Percentiles rank a stretch among this genome's conserved stretches.
Conservation (phyloP, 1,140 invertebrate genomes). For the Bombus pyrosoma region DNA sequence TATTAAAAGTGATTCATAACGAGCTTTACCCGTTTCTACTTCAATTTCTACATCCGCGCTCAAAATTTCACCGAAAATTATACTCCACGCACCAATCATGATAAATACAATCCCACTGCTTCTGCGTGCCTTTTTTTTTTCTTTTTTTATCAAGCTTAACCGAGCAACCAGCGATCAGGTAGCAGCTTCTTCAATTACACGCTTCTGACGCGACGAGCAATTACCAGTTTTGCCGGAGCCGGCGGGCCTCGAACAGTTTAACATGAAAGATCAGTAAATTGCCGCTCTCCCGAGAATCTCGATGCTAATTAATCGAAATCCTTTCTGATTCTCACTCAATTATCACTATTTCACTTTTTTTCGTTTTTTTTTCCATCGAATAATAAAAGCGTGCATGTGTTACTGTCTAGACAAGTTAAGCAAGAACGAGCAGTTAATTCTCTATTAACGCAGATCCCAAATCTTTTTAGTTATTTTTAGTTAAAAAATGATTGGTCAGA, state of each 20-base stretch:
- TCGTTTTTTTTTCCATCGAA: neutral
- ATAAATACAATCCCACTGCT: neutral
- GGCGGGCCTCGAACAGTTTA: conserved; percentile 9
- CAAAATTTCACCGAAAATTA: conserved; percentile 7
- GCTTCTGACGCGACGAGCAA: conserved; percentile 26
- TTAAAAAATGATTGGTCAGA: neutral
- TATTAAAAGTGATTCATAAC: neutral
- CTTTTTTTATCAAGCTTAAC: neutral
- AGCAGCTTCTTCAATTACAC: conserved; percentile 39
- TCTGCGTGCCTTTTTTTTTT: neutral
- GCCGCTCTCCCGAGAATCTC: neutral
- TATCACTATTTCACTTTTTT: neutral
- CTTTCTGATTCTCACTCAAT: conserved; percentile 2
- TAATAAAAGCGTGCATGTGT: too few relatives aligned
- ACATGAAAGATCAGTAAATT: conserved; percentile 35
- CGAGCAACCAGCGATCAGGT: conserved; percentile 17
- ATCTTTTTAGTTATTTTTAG: neutral
- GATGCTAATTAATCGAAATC: conserved; percentile 29
- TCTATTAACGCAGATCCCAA: too few relatives aligned
- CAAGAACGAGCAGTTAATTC: too few relatives aligned
- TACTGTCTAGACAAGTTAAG: too few relatives aligned
- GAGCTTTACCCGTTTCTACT: neutral
- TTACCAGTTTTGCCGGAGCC: conserved; percentile 27
- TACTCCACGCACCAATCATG: neutral
- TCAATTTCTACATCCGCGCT: neutral